These are phyloP conservation scores for Phaenicophaeus curvirostris DNA, from an alignment of 2,797 vertebrate species.

Conservation along the genomic window DNA sequence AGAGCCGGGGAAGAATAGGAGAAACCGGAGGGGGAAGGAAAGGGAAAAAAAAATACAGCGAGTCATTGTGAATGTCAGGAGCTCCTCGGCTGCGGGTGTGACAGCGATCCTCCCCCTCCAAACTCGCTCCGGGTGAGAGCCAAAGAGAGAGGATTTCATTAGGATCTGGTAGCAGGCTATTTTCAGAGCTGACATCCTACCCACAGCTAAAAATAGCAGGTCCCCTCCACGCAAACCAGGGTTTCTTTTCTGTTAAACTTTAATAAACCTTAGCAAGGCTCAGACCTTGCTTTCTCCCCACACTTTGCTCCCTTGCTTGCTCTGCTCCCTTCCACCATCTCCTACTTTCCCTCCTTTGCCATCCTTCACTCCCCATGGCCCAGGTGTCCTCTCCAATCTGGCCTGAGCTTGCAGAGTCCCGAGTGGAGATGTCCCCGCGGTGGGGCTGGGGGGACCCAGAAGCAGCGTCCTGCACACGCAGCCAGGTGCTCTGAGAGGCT, in stretches of 20 bases:
- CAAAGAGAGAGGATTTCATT: constrained; percentile 71
- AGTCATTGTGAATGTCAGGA: constrained; percentile 63
- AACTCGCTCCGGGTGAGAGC: constrained; percentile 66
- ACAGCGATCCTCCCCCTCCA: constrained; percentile 41
- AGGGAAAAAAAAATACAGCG: neutral
- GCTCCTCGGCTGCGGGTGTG: constrained; percentile 43
- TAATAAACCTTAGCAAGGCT: constrained; percentile 26
- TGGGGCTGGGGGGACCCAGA: neutral
- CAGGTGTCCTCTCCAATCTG: neutral
- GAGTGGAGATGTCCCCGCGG: accelerated
- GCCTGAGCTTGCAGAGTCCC: neutral
- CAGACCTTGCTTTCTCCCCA: neutral
- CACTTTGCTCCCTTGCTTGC: neutral
- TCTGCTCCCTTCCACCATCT: neutral
- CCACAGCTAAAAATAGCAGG: constrained; percentile 75
- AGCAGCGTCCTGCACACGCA: neutral
- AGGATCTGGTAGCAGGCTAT: constrained; percentile 75
- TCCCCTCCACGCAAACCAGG: constrained; percentile 70
- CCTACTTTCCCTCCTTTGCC: neutral
- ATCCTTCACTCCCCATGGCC: neutral
- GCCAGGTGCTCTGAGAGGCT: neutral
- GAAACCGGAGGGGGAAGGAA: neutral
- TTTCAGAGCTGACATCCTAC: constrained; percentile 79
- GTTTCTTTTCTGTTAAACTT: constrained; percentile 72
- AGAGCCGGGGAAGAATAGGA: constrained; percentile 49